Evolutionary conservation across 2,113 vertebrate genomes (phyloP), one percentile per base, ranked within the genome.

Genomic region (Aegithalos caudatus): DNA sequence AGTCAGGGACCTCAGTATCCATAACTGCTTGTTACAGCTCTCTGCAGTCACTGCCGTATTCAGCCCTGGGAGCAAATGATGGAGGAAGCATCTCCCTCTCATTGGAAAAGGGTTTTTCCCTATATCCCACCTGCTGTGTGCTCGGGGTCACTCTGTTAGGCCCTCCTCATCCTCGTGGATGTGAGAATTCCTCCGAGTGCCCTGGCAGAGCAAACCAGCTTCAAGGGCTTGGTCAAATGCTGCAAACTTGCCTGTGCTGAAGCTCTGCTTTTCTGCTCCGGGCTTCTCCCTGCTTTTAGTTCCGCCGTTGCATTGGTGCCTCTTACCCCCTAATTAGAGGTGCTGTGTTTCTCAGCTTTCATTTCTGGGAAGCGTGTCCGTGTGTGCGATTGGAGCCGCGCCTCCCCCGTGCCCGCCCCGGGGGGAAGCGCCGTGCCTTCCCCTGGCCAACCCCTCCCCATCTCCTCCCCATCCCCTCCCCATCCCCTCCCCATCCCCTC

Each of bases 81-180:
- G 70, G 21, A 37, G 40, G 44, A 79, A 21, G n/a, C 4, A 2
- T 61, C n/a, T 87, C 64, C 54, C n/a, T 40, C 54, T 45, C 37
- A 19, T 14, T 70, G 69, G 62, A n/a, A 71, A 80, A 60, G 28
- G 48, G 57, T 1, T 12, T 80, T 38, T 64, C 20, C 21, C 31
- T 10, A 2, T 1, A 6, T 33, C 50, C 85, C 0, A 0, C 37
- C 2, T 2, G 10, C 19, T 44, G 53, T 0, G 0, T 71, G 57
- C 53, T 80, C 28, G 6, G 38, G 25, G 15, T 69, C 47, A 4
- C 8, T 81, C 22, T 35, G 6, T 28, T 40, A 64, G 62, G 27
- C 29, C 29, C 21, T 79, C 3, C 5, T 54, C 65, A 9, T 33
- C 70, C 57, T 60, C 25, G 5, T 37, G 53, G 35, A 9, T 3